These are phyloP conservation scores for Stichodactyla helianthus DNA, from an alignment of 64 coral and sea anemone species.

Conservation along the genomic window DNA sequence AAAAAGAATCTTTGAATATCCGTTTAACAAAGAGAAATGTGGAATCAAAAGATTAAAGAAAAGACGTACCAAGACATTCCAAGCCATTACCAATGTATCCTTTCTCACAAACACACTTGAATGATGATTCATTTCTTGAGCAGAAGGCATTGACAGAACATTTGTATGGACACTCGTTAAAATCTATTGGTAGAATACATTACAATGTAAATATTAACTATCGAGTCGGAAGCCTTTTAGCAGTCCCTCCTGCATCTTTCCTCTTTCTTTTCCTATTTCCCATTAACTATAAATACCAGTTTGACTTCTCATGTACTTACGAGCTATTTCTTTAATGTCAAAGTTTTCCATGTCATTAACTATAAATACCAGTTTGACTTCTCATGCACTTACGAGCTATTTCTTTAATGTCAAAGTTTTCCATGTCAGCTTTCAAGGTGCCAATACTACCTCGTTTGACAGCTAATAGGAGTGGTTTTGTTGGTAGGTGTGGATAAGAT, in stretches of 20 bases:
- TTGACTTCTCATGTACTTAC: constrained; percentile 21
- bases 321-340: constrained; percentile 57
- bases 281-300: neutral
- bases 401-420: constrained; percentile 51
- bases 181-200: constrained; percentile 24
- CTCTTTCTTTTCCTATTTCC: no score
- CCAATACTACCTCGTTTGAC: constrained; percentile 65
- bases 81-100: constrained; percentile 72
- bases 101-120: constrained; percentile 60
- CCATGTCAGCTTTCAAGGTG: constrained; percentile 55
- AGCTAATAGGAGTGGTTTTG: constrained; percentile 50
- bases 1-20: no score
- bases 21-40: neutral
- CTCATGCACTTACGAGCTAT: constrained; percentile 55
- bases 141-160: constrained; percentile 64
- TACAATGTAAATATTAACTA: neutral
- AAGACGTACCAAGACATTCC: constrained; percentile 58
- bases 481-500: constrained; percentile 49
- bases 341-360: constrained; percentile 20
- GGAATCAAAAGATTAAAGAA: neutral
- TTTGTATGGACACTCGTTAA: constrained; percentile 58
- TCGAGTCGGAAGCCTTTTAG: no score
- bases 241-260: no score
- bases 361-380: neutral
- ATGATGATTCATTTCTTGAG: constrained; percentile 63